Evolutionary conservation across 2,888 invertebrate species (phyloP).

Genomic region (Hemicrepidius hirtus): DNA sequence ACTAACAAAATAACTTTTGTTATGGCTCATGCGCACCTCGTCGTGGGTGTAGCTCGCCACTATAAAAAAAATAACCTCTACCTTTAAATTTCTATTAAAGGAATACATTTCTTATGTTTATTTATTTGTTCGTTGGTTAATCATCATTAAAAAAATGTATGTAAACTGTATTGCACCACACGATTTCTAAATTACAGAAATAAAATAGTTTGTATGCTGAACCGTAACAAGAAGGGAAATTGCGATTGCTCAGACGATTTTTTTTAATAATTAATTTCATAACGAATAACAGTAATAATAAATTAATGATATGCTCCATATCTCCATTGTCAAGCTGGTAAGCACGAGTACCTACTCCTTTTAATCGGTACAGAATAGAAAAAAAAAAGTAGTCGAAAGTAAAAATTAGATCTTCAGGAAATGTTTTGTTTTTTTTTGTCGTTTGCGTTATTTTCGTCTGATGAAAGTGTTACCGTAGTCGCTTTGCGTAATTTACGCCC

Average conservation of each 20-base stretch:
- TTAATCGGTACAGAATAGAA: neutral
- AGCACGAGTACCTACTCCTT: neutral
- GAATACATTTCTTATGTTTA: slow-evolving; percentile 1
- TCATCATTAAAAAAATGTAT: neutral
- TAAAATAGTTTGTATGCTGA: slow-evolving; percentile 5
- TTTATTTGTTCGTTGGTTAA: slow-evolving; percentile 1
- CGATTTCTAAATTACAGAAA: slow-evolving; percentile 20
- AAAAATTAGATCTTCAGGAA: slow-evolving; percentile 1
- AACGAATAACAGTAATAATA: neutral
- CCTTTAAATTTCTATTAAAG: too few species aligned
- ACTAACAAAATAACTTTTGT: too few species aligned
- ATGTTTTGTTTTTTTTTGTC: neutral
- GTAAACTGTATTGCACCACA: neutral
- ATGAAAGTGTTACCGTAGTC: too few species aligned
- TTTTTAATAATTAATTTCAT: slow-evolving; percentile 22
- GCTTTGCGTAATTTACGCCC: too few species aligned
- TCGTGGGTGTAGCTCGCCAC: too few species aligned
- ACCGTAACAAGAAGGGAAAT: slow-evolving; percentile 12
- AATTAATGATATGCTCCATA: slow-evolving; percentile 6
- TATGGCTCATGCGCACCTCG: too few species aligned
- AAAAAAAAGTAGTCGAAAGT: neutral
- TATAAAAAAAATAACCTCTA: too few species aligned
- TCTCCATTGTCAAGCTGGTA: neutral
- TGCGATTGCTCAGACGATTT: slow-evolving; percentile 10
- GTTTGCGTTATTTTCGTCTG: too few species aligned